phyloP scores from a whole-genome alignment of 2,888 invertebrate genomes.

The Adelphocoris suturalis region DNA sequence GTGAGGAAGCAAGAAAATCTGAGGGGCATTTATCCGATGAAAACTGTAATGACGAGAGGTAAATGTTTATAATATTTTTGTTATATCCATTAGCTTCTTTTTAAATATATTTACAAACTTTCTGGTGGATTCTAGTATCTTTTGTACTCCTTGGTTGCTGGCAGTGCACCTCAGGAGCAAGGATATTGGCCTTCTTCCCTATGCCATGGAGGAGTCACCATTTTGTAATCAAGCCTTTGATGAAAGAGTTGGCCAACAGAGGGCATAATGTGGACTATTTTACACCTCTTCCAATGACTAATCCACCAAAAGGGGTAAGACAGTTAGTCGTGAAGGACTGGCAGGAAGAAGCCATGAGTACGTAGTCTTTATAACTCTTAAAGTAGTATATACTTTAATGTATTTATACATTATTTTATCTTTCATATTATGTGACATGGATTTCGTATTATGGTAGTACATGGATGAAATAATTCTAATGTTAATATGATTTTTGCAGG shows the following conservation, averaged over 20 bases:
- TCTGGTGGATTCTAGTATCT: background rate
- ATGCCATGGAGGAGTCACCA: conserved; percentile 71
- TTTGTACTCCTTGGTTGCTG: background rate
- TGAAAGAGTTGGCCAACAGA: conserved; percentile 57
- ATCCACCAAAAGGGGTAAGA: conserved; percentile 15
- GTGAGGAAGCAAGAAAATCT: no score
- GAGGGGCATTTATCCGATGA: no score
- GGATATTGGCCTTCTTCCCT: conserved; percentile 71
- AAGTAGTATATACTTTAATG: no score
- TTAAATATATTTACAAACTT: background rate
- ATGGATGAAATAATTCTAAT: no score
- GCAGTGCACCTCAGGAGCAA: conserved; percentile 49
- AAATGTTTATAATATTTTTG: no score
- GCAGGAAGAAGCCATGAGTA: conserved; percentile 14
- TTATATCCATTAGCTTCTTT: no score
- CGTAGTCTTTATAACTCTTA: background rate
- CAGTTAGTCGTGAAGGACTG: conserved; percentile 49
- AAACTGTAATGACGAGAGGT: no score
- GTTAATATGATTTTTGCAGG: background rate
- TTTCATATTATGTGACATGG: no score
- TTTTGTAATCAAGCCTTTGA: conserved; percentile 54
- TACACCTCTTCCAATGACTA: conserved; percentile 54
- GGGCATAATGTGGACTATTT: conserved; percentile 69
- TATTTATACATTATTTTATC: no score
- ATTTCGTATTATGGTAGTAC: no score